A percentile compares a stretch with the other conserved stretches of the same genome.
phyloP scores from a whole-genome alignment of 2,113 vertebrate species.

The Nibea albiflora region DNA sequence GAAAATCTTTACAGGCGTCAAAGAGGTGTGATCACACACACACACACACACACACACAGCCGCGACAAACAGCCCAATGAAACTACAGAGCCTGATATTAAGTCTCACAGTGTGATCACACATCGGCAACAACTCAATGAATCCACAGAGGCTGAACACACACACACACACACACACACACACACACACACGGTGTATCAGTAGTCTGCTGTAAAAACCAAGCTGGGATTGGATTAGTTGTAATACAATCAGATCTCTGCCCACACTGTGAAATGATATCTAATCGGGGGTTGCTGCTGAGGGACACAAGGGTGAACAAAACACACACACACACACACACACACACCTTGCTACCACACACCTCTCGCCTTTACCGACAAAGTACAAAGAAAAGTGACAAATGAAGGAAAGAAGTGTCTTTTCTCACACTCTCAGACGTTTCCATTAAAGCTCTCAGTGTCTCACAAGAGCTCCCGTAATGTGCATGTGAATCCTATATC shows the following conservation, averaged over 20 bases:
- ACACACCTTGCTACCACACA: conserved; percentile 2
- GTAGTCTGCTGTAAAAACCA: conserved; percentile 38
- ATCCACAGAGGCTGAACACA: background rate
- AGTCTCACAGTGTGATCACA: conserved; percentile 16
- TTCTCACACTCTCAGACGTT: conserved; percentile 16
- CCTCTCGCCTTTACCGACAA: no score
- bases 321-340: conserved; percentile 8
- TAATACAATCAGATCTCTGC: conserved; percentile 52
- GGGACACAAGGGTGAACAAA: conserved; percentile 16
- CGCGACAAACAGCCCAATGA: conserved; percentile 9
- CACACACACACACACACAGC: background rate
- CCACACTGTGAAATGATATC: conserved; percentile 48
- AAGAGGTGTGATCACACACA: conserved; percentile 42
- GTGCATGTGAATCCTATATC: conserved; percentile 54
- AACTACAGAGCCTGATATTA: conserved; percentile 46
- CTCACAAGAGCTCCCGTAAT: conserved; percentile 23
- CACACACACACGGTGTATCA: conserved; percentile 18
- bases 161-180: conserved; percentile 26
- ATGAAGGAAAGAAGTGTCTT: background rate
- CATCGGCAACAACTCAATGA: conserved; percentile 17
- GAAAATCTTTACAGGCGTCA: conserved; percentile 46
- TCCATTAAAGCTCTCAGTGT: conserved; percentile 17
- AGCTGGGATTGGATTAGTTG: conserved; percentile 55
- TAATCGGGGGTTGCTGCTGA: conserved; percentile 42
- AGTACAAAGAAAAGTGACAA: no score